phyloP scores from a whole-genome alignment of 2,113 vertebrate species.

The Ictidomys tridecemlineatus region DNA sequence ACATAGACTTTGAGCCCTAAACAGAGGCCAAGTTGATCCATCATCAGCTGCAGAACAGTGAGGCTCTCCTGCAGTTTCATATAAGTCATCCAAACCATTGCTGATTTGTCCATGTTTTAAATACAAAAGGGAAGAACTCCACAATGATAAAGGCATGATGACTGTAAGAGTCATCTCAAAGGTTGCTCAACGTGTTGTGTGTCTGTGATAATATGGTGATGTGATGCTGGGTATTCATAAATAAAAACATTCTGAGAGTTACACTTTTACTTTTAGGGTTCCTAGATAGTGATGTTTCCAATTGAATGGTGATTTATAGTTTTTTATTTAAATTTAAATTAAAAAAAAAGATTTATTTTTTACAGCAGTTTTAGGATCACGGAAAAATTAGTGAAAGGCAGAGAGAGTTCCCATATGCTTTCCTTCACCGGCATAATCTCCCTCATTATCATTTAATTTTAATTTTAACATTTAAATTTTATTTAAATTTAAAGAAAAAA shows the following conservation, averaged over 20 bases:
- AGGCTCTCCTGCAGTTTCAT: background rate
- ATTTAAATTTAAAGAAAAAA: background rate
- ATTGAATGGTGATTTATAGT: background rate
- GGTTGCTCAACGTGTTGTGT: background rate
- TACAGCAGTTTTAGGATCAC: background rate
- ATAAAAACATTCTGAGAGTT: background rate
- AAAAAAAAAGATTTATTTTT: background rate
- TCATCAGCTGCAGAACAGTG: background rate
- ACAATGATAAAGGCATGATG: background rate
- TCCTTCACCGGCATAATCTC: background rate
- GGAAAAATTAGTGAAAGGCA: background rate
- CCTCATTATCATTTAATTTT: background rate
- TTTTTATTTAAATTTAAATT: slow-evolving; percentile 7
- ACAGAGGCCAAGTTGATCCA: background rate
- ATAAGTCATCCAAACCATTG: background rate
- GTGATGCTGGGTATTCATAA: background rate
- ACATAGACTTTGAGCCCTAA: background rate
- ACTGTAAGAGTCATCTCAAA: background rate
- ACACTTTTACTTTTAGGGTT: background rate
- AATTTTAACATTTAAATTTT: slow-evolving; percentile 8
- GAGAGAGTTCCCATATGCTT: background rate
- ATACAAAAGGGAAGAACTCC: background rate
- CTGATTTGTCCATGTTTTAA: background rate
- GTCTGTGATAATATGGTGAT: background rate
- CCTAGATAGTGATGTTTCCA: background rate